A percentile compares a stretch with the other conserved stretches of the same genome.
Conservation (phyloP, 23 tunicate species). For the Trididemnum miniatum region DNA sequence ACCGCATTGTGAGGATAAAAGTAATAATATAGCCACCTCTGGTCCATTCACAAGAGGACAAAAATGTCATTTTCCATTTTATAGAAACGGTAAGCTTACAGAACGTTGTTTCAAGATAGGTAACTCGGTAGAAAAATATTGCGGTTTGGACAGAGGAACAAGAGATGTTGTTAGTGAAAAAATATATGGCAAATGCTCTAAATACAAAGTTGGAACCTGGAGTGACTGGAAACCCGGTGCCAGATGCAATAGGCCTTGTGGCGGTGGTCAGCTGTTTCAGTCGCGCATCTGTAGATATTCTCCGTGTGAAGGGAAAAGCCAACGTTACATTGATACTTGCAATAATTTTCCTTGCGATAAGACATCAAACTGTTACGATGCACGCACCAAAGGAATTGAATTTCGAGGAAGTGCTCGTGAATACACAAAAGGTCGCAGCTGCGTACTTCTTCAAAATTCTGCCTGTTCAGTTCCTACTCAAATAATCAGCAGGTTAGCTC, state of each 20-base stretch:
- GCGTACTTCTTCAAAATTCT: neutral
- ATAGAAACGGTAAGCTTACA: neutral
- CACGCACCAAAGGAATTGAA: slow-evolving; percentile 19
- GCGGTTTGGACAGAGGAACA: neutral
- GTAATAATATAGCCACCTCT: neutral
- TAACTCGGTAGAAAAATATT: neutral
- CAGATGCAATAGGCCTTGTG: slow-evolving; percentile 12
- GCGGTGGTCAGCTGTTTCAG: neutral
- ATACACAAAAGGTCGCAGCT: neutral
- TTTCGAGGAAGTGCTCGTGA: neutral
- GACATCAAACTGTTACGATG: slow-evolving; percentile 24
- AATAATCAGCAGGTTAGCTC: neutral
- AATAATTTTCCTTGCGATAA: slow-evolving; percentile 9
- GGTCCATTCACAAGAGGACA: slow-evolving; percentile 3
- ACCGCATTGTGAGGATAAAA: slow-evolving; percentile 11
- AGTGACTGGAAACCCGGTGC: neutral
- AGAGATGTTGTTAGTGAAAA: slow-evolving; percentile 2
- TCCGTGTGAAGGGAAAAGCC: slow-evolving; percentile 2
- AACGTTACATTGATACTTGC: neutral
- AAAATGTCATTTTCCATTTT: slow-evolving; percentile 42
- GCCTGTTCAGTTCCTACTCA: neutral
- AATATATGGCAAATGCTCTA: neutral
- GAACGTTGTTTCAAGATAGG: neutral
- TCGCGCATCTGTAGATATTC: neutral
- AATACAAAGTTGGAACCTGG: slow-evolving; percentile 3